Evolutionary conservation across 1,140 invertebrate species (phyloP).

Genomic region (Drosophila cardini): DNA sequence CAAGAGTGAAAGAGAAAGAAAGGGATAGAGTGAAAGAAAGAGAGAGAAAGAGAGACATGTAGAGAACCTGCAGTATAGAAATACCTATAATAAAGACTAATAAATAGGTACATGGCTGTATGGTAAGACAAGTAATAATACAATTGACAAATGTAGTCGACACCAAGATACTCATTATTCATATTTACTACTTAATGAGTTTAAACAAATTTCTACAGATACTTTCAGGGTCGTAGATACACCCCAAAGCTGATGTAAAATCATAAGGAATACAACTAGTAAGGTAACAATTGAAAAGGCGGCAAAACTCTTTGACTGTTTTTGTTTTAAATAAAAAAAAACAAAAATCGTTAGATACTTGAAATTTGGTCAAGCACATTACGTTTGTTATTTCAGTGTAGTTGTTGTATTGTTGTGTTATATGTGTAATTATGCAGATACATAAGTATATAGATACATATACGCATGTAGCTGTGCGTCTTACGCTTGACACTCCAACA

Average conservation of each 20-base stretch:
- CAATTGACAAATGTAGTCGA: conserved; percentile 6
- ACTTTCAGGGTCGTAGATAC: background rate
- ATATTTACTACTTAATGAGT: background rate
- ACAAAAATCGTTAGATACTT: conserved; percentile 70
- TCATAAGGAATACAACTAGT: conserved; percentile 21
- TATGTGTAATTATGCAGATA: conserved; percentile 49
- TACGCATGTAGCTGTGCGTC: conserved; percentile 29
- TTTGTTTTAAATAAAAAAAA: conserved; percentile 42
- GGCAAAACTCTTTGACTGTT: conserved; percentile 67
- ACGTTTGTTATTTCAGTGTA: conserved; percentile 7
- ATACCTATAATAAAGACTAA: conserved; percentile 46
- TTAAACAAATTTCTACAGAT: background rate
- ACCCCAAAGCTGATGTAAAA: background rate
- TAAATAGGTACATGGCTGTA: conserved; percentile 38
- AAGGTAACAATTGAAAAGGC: conserved; percentile 49
- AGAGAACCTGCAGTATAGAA: conserved; percentile 39
- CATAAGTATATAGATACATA: conserved; percentile 7
- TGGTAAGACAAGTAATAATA: conserved; percentile 2
- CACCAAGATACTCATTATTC: conserved; percentile 11
- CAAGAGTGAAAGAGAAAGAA: conserved; percentile 31
- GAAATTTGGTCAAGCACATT: conserved; percentile 78
- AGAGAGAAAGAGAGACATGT: conserved; percentile 10
- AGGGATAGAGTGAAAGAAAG: conserved; percentile 25
- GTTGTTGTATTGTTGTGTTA: conserved; percentile 2
- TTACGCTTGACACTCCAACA: conserved; percentile 22